These are phyloP conservation scores for Drosophila nigricruria DNA, from an alignment of 2,888 invertebrate genomes.

Conservation along the genomic window DNA sequence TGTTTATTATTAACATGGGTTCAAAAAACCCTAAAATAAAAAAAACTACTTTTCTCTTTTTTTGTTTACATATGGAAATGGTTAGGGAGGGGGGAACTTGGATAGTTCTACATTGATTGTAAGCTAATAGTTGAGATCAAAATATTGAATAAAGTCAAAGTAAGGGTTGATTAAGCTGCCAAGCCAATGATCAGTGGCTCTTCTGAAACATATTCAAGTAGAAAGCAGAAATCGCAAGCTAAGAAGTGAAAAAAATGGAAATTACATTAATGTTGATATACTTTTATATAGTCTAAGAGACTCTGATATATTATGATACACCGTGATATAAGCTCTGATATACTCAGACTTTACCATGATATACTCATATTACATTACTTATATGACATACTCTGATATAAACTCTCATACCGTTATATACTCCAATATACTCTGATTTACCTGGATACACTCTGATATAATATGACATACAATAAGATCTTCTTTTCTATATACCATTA, in stretches of 20 bases:
- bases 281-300: not conserved
- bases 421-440: too few species aligned
- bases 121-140: not conserved
- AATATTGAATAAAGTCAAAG: not conserved
- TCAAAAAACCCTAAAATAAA: conserved; percentile 21
- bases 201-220: too few species aligned
- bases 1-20: conserved; percentile 79
- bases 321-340: too few species aligned
- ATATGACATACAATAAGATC: too few species aligned
- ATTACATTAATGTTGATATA: not conserved
- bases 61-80: not conserved
- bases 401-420: too few species aligned
- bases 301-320: not conserved
- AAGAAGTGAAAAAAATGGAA: too few species aligned
- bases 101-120: not conserved
- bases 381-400: too few species aligned
- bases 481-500: too few species aligned
- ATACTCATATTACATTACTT: too few species aligned
- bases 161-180: not conserved
- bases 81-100: not conserved
- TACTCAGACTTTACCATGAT: too few species aligned
- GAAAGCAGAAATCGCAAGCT: too few species aligned
- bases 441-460: too few species aligned
- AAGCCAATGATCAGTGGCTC: not conserved
- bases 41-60: not conserved